These are phyloP conservation scores for Myrmophylax atrothorax DNA, from an alignment of 2,113 vertebrate species.

Conservation along the genomic window DNA sequence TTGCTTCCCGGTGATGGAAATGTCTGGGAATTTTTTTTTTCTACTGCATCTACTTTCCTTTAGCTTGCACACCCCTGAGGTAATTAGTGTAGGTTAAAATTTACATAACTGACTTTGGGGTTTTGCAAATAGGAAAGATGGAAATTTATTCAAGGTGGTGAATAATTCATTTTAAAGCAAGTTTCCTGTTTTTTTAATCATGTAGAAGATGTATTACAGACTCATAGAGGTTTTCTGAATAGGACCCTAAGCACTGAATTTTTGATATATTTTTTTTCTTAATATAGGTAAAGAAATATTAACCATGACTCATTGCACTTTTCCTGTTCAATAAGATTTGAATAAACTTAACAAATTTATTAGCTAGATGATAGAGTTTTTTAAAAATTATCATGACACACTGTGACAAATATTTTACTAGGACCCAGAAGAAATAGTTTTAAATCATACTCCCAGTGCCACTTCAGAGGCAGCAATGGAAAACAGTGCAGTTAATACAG, in stretches of 20 bases:
- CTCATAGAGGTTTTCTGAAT: conserved; percentile 53
- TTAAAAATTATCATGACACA: conserved; percentile 43
- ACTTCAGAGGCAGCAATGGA: conserved; percentile 8
- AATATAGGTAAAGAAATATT: conserved; percentile 62
- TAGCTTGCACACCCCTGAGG: conserved; percentile 41
- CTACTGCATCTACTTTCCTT: conserved; percentile 22
- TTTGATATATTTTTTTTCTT: conserved; percentile 52
- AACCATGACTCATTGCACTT: conserved; percentile 42
- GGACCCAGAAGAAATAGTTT: conserved; percentile 48
- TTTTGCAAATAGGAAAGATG: conserved; percentile 65
- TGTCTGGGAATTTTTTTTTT: conserved; percentile 11
- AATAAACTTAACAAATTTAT: conserved; percentile 59
- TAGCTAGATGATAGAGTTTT: conserved; percentile 48
- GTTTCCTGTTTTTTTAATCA: conserved; percentile 58
- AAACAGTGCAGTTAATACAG: background rate
- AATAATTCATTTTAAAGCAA: conserved; percentile 70
- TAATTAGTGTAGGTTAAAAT: conserved; percentile 70
- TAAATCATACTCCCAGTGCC: conserved; percentile 14
- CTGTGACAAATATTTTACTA: conserved; percentile 55
- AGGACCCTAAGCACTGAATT: conserved; percentile 46
- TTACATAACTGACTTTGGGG: conserved; percentile 64
- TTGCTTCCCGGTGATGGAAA: conserved; percentile 60
- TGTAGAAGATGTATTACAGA: conserved; percentile 59
- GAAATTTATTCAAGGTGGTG: conserved; percentile 58
- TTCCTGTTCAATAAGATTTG: conserved; percentile 38